A percentile compares a stretch with the other conserved stretches of the same genome.
These are phyloP conservation scores for Poecilia gillii DNA, from an alignment of 2,797 vertebrate genomes.

Conservation along the genomic window DNA sequence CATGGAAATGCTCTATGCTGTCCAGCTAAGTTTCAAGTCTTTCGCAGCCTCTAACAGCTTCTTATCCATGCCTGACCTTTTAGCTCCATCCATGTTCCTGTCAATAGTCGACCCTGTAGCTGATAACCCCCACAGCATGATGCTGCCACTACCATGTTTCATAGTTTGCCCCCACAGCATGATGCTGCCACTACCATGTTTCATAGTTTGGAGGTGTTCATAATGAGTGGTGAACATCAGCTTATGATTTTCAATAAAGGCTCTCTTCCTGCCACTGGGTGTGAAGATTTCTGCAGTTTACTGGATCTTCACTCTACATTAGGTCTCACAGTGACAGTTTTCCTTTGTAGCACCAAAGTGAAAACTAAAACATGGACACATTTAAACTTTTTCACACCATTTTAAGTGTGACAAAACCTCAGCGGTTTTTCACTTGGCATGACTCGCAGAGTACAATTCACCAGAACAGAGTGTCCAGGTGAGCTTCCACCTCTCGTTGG, in stretches of 20 bases:
- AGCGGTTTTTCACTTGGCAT: not conserved
- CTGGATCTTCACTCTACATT: not conserved
- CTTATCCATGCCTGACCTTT: not conserved
- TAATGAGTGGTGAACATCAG: not conserved
- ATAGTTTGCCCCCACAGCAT: not conserved
- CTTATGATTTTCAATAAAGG: not conserved
- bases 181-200: not conserved
- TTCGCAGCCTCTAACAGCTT: not conserved
- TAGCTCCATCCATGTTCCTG: not conserved
- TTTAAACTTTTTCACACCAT: not conserved
- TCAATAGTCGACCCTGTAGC: not conserved
- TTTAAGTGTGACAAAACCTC: not conserved
- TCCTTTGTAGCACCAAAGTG: not conserved
- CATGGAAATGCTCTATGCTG: not conserved
- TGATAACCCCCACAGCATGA: not conserved
- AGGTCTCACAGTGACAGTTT: not conserved
- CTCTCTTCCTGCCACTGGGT: not conserved
- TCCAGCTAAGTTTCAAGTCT: not conserved
- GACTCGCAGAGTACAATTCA: not conserved
- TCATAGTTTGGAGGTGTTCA: not conserved
- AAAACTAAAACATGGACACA: not conserved
- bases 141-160: not conserved
- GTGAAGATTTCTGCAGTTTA: not conserved
- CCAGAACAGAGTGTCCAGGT: conserved; percentile 57
- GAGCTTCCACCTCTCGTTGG: conserved; percentile 52